Evolutionary conservation across 2,797 vertebrate genomes (phyloP).

Genomic region (Avahi laniger): DNA sequence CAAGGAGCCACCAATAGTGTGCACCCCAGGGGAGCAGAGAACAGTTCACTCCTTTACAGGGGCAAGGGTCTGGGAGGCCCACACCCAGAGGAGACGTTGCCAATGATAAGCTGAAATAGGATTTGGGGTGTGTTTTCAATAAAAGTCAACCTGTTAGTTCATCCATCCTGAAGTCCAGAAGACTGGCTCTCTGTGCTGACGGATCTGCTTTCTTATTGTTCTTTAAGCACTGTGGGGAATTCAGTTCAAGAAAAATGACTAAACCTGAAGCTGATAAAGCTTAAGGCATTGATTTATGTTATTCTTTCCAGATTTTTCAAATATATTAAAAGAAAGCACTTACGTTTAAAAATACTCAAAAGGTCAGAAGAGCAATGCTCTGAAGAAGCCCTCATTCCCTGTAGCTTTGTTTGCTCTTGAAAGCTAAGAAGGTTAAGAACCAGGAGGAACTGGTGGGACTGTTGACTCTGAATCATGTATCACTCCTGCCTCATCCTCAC

Average conservation of each 20-base stretch:
- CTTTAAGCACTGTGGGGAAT: conserved; percentile 45
- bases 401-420: conserved; percentile 39
- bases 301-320: conserved; percentile 54
- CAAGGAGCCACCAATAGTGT: too few relatives aligned
- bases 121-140: conserved; percentile 74
- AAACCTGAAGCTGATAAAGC: conserved; percentile 57
- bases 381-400: conserved; percentile 9
- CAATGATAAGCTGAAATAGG: conserved; percentile 69
- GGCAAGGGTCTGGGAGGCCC: conserved; percentile 28
- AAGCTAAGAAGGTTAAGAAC: conserved; percentile 14
- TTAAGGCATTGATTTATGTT: not conserved
- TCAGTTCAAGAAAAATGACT: conserved; percentile 54
- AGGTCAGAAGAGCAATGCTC: conserved; percentile 41
- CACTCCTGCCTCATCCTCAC: not conserved
- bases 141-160: conserved; percentile 64
- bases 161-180: conserved; percentile 57
- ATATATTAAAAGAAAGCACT: conserved; percentile 51
- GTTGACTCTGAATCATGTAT: not conserved
- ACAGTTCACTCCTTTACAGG: not conserved
- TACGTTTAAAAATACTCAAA: conserved; percentile 55
- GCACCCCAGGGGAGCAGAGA: not conserved
- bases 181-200: conserved; percentile 48
- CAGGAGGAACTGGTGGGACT: not conserved
- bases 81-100: conserved; percentile 41
- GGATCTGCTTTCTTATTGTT: conserved; percentile 67